Evolutionary conservation across 2,888 invertebrate genomes (phyloP).

Genomic region (Stenichneumon culpator): DNA sequence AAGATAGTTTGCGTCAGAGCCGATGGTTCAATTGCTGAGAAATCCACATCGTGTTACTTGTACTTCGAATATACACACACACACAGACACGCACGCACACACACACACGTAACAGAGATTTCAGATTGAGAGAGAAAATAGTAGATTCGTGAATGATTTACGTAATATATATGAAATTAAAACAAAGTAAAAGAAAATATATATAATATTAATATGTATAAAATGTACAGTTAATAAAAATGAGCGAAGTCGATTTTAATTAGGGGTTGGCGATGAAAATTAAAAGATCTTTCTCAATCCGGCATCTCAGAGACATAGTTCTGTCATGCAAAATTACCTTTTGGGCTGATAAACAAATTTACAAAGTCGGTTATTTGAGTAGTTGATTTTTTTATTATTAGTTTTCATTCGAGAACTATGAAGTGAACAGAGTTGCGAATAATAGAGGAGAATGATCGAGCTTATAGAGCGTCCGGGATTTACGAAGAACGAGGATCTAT

Average conservation of each 20-base stretch:
- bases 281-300: not conserved
- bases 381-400: slow-evolving; percentile 48
- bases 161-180: too few species aligned
- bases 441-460: slow-evolving; percentile 20
- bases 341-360: slow-evolving; percentile 56
- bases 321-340: slow-evolving; percentile 45
- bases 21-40: slow-evolving; percentile 10
- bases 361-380: slow-evolving; percentile 57
- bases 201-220: not conserved
- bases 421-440: slow-evolving; percentile 50
- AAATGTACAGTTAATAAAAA: not conserved
- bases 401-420: slow-evolving; percentile 45
- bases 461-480: not conserved
- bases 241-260: too few species aligned
- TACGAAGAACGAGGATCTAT: slow-evolving; percentile 1
- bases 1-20: not conserved
- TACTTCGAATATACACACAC: slow-evolving; percentile 1
- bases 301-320: not conserved
- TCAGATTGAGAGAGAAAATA: not conserved
- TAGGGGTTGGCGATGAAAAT: not conserved
- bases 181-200: not conserved
- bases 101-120: slow-evolving; percentile 12
- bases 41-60: slow-evolving; percentile 7
- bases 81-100: not conserved
- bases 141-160: too few species aligned